Evolutionary conservation across 2,888 invertebrate genomes (phyloP).

Genomic region (Phania funesta): DNA sequence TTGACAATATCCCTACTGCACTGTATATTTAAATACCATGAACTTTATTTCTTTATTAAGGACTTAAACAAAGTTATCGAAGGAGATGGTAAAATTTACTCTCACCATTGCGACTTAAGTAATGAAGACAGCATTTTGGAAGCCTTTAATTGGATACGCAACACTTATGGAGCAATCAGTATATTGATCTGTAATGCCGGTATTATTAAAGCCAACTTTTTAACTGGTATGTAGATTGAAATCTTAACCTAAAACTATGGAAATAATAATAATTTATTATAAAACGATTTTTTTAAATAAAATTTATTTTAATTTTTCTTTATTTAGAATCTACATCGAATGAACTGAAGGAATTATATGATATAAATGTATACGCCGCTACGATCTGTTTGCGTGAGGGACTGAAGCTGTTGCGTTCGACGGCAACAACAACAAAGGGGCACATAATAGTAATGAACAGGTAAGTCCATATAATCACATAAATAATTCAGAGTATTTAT

Average conservation of each 20-base stretch:
- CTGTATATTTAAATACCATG: neutral
- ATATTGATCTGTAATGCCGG: slow-evolving; percentile 80
- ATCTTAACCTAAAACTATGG: neutral
- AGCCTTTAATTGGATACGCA: slow-evolving; percentile 76
- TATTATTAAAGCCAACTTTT: slow-evolving; percentile 77
- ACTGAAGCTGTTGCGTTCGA: slow-evolving; percentile 81
- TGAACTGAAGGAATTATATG: slow-evolving; percentile 78
- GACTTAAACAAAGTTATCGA: slow-evolving; percentile 73
- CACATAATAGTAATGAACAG: slow-evolving; percentile 85
- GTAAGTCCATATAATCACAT: slow-evolving; percentile 73
- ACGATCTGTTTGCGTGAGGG: slow-evolving; percentile 83
- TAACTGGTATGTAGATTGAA: slow-evolving; percentile 72
- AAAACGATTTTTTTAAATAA: neutral
- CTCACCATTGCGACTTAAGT: slow-evolving; percentile 77
- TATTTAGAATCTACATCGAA: slow-evolving; percentile 74
- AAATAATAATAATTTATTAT: neutral
- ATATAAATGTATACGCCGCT: slow-evolving; percentile 83
- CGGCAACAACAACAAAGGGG: slow-evolving; percentile 80
- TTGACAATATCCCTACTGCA: no score
- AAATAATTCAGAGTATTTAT: neutral
- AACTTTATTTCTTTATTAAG: slow-evolving; percentile 68
- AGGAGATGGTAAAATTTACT: slow-evolving; percentile 77
- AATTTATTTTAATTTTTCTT: neutral
- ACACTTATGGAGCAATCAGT: slow-evolving; percentile 75
- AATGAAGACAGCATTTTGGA: slow-evolving; percentile 74